Evolutionary conservation across 2,888 invertebrate genomes (phyloP).

Genomic region (Lydus trimaculatus): DNA sequence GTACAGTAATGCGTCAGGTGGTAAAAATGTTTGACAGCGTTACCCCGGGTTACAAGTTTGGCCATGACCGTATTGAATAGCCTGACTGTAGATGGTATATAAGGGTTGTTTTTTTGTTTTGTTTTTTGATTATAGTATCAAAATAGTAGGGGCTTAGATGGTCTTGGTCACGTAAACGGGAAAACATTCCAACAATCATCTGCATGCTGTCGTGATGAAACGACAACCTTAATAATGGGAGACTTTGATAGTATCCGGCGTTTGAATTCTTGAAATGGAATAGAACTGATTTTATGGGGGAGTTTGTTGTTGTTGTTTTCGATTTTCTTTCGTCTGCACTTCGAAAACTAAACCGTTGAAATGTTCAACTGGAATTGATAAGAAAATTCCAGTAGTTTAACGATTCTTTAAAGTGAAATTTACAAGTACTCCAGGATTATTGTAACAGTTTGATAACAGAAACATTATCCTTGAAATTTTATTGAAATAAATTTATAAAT

Average conservation of each 20-base stretch:
- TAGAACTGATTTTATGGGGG: not conserved
- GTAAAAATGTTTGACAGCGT: slow-evolving; percentile 4
- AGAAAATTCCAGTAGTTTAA: not conserved
- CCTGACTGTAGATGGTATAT: not conserved
- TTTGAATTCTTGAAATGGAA: not conserved
- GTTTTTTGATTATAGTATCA: no score
- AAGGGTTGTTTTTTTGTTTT: not conserved
- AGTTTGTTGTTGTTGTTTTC: not conserved
- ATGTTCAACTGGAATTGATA: not conserved
- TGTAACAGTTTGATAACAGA: no score
- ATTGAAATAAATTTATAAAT: not conserved
- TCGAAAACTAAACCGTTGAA: not conserved
- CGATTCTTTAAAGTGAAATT: not conserved
- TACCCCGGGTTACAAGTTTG: not conserved
- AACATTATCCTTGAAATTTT: no score
- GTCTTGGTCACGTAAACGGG: not conserved
- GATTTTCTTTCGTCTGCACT: no score
- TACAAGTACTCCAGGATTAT: no score
- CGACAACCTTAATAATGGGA: not conserved
- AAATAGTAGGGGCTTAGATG: no score
- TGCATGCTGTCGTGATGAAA: not conserved
- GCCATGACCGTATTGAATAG: not conserved
- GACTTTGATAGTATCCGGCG: not conserved
- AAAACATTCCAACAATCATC: not conserved
- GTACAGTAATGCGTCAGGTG: not conserved